phyloP scores from a whole-genome alignment of 2,113 vertebrate species.

The Poeciliopsis occidentalis region DNA sequence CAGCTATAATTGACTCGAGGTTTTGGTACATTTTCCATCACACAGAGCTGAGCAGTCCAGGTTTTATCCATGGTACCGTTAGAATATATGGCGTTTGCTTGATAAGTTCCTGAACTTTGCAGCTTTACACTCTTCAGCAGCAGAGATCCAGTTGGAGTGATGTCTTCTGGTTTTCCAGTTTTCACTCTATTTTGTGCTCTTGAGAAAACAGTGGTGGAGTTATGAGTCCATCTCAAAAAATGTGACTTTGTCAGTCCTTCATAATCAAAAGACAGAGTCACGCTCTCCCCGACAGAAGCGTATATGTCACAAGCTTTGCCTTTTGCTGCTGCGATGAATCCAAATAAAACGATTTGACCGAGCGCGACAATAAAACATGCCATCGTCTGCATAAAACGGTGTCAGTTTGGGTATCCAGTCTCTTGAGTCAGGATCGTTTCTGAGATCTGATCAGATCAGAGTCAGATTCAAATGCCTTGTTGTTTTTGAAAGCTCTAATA shows the following conservation, averaged over 20 bases:
- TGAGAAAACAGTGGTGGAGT: conserved; percentile 37
- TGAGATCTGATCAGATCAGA: not conserved
- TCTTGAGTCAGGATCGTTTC: not conserved
- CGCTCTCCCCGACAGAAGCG: conserved; percentile 37
- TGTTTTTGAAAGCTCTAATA: not conserved
- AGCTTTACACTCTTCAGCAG: conserved; percentile 40
- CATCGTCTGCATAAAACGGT: conserved; percentile 26
- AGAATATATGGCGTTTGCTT: not conserved
- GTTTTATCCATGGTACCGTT: not conserved
- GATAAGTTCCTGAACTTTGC: conserved; percentile 52
- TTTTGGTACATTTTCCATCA: conserved; percentile 56
- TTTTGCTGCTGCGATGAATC: conserved; percentile 27
- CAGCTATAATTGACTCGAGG: conserved; percentile 57
- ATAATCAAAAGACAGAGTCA: conserved; percentile 36
- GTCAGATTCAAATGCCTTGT: not conserved
- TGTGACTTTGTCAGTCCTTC: conserved; percentile 22
- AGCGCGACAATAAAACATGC: conserved; percentile 17
- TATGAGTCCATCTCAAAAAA: conserved; percentile 62
- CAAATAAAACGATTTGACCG: conserved; percentile 15
- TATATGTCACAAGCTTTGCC: conserved; percentile 40
- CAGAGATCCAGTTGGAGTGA: conserved; percentile 50
- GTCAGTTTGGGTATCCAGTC: not conserved
- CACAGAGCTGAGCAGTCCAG: conserved; percentile 39
- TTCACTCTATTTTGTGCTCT: conserved; percentile 3
- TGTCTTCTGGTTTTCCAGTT: conserved; percentile 45